These are phyloP conservation scores for Clarias macrocephalus DNA, from an alignment of 2,113 vertebrate species.

Conservation along the genomic window DNA sequence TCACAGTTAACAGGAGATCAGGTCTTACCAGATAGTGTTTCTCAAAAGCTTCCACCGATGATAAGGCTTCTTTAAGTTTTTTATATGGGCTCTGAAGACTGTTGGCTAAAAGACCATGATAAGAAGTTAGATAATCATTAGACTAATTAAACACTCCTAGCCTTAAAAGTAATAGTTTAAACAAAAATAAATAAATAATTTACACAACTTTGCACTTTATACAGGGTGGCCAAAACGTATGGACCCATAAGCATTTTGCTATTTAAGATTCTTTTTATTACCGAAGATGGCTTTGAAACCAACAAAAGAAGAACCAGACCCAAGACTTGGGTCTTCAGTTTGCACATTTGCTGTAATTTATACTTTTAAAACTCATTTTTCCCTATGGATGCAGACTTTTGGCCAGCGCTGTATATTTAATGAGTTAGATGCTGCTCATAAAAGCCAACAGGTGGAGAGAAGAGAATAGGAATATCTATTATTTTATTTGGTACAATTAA, in stretches of 20 bases:
- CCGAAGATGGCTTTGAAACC: too few species aligned
- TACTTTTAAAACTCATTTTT: too few species aligned
- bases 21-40: conserved; percentile 92
- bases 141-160: neutral
- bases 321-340: too few species aligned
- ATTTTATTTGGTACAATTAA: too few species aligned
- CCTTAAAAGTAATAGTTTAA: neutral
- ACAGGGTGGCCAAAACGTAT: too few species aligned
- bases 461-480: too few species aligned
- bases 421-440: neutral
- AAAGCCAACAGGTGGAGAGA: neutral
- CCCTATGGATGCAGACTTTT: too few species aligned
- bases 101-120: conserved; percentile 74
- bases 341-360: too few species aligned
- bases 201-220: neutral
- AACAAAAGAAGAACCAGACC: too few species aligned
- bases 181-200: neutral
- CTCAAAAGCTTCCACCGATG: conserved; percentile 95
- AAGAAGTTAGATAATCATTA: neutral
- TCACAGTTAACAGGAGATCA: neutral
- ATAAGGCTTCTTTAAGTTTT: conserved; percentile 95
- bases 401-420: neutral
- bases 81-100: conserved; percentile 96
- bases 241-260: too few species aligned
- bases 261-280: too few species aligned